phyloP scores from a whole-genome alignment of 92 coral and sea anemone genomes.

The Porites evermanni region DNA sequence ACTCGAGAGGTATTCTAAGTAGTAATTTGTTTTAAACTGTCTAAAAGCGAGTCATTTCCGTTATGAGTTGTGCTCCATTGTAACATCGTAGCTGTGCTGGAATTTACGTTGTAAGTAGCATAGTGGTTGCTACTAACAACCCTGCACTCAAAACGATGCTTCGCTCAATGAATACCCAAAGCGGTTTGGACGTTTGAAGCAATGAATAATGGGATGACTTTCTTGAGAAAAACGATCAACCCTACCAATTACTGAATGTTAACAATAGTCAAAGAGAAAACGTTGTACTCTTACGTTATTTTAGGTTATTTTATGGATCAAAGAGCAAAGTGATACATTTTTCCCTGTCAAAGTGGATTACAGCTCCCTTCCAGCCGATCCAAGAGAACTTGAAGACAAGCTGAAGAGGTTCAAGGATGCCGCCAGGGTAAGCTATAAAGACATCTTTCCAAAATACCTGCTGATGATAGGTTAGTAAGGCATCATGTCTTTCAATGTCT shows the following conservation, averaged over 20 bases:
- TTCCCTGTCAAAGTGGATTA: constrained; percentile 95
- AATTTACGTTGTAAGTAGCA: no score
- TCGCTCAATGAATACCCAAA: no score
- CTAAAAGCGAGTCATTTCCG: no score
- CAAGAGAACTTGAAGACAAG: constrained; percentile 87
- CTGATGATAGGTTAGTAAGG: background rate
- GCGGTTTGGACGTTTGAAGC: no score
- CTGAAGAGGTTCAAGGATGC: constrained; percentile 82
- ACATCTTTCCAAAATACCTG: background rate
- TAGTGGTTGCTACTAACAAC: no score
- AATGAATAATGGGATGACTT: no score
- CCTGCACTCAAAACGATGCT: no score
- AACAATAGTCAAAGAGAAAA: no score
- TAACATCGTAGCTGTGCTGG: no score
- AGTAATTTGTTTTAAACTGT: background rate
- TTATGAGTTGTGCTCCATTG: background rate
- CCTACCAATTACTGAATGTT: background rate
- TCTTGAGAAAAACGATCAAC: background rate
- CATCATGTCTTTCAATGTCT: background rate
- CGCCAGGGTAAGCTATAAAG: constrained; percentile 75
- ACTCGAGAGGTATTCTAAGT: constrained; percentile 84
- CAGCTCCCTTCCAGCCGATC: constrained; percentile 89
- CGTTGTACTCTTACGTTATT: background rate
- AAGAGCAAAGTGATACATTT: constrained; percentile 96
- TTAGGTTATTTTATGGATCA: constrained; percentile 96